Evolutionary conservation across 2,797 vertebrate genomes (phyloP).

Genomic region (Acridotheres tristis): DNA sequence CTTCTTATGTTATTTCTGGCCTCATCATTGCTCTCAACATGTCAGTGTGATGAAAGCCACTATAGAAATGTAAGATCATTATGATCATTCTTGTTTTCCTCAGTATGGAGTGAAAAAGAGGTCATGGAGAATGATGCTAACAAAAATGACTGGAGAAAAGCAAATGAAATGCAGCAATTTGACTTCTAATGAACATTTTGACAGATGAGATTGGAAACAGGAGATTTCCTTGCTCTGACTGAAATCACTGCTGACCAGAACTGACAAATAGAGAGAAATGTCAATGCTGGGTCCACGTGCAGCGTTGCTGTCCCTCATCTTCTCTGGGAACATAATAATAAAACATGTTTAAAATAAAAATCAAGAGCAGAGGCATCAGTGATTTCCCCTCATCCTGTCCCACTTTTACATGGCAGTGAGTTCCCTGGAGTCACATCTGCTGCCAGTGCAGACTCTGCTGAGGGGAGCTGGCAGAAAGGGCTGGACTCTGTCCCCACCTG

Average conservation of each 20-base stretch:
- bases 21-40: slow-evolving; percentile 33
- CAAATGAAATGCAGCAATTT: not conserved
- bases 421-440: not conserved
- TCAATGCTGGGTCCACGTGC: not conserved
- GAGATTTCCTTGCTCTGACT: not conserved
- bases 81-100: slow-evolving; percentile 53
- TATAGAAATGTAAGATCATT: slow-evolving; percentile 34
- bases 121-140: not conserved
- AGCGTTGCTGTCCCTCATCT: not conserved
- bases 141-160: slow-evolving; percentile 17
- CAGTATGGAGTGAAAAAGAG: not conserved
- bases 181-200: not conserved
- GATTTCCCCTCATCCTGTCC: not conserved
- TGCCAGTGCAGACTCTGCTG: fast-evolving
- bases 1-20: slow-evolving; percentile 40
- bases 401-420: not conserved
- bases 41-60: slow-evolving; percentile 52
- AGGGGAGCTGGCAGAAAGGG: not conserved
- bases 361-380: not conserved
- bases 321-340: fast-evolving
- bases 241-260: not conserved
- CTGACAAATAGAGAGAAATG: not conserved
- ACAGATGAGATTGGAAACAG: not conserved
- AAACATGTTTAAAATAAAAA: not conserved
- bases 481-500: fast-evolving